Evolutionary conservation across 2,797 vertebrate genomes (phyloP).

Genomic region (Micromesistius poutassou): DNA sequence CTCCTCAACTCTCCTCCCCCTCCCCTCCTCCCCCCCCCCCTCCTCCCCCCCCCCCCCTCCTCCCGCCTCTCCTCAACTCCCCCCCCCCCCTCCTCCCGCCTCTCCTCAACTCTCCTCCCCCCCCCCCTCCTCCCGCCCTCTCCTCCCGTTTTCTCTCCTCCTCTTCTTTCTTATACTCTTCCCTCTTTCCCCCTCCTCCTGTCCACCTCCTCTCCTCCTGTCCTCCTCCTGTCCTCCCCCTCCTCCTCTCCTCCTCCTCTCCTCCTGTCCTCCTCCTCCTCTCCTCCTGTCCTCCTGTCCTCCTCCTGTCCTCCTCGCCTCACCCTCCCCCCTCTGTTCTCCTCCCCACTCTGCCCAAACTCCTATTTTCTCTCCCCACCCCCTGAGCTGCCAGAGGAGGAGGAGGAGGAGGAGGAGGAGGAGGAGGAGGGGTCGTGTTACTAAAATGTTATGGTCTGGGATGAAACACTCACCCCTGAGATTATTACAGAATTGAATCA

Average conservation of each 20-base stretch:
- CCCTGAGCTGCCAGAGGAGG: background rate
- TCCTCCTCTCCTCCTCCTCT: background rate
- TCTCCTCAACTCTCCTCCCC: too few relatives aligned
- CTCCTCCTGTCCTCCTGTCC: background rate
- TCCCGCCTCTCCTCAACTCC: background rate
- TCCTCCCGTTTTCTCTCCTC: background rate
- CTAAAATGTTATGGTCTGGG: conserved; percentile 34
- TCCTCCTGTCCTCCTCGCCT: background rate
- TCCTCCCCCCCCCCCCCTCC: too few relatives aligned
- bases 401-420: background rate
- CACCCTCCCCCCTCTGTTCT: background rate
- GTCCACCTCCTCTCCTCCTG: background rate
- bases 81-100: background rate
- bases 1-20: background rate
- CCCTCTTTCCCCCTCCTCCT: background rate
- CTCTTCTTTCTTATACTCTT: background rate
- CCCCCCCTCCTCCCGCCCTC: background rate
- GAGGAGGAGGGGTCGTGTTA: background rate
- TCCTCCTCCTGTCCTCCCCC: too few relatives aligned
- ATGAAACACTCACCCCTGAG: conserved; percentile 15
- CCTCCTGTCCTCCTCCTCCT: background rate
- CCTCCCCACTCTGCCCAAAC: background rate
- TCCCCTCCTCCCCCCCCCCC: background rate
- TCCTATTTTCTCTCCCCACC: background rate
- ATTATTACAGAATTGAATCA: conserved; percentile 18